These are phyloP conservation scores for Muscicapa adusta DNA, from an alignment of 2,113 vertebrate species.

Conservation along the genomic window DNA sequence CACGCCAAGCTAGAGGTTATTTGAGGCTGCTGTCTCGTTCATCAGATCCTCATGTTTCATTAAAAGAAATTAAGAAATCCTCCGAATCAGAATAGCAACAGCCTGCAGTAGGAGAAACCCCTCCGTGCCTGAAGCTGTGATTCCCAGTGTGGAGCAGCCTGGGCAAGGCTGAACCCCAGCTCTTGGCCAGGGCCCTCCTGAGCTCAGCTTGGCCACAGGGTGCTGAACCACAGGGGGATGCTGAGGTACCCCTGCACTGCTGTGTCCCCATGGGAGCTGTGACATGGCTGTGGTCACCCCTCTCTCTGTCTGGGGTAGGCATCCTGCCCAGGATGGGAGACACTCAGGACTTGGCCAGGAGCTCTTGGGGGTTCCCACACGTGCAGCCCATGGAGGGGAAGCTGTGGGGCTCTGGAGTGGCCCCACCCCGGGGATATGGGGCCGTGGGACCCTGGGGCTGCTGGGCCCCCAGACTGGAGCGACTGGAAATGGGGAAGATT, in stretches of 20 bases:
- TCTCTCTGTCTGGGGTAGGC: accelerated
- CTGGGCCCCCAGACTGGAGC: background rate
- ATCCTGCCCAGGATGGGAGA: background rate
- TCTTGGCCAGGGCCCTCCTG: background rate
- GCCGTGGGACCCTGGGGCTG: background rate
- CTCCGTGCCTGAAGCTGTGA: accelerated
- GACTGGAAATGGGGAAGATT: slow-evolving; percentile 55
- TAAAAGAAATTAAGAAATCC: background rate
- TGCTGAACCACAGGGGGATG: accelerated
- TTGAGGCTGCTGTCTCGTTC: slow-evolving; percentile 18
- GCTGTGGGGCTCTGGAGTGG: accelerated
- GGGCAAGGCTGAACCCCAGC: background rate
- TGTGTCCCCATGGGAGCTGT: background rate
- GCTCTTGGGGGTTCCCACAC: accelerated
- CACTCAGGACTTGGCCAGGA: background rate
- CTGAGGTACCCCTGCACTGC: accelerated
- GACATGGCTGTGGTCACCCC: accelerated
- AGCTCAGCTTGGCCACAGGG: background rate
- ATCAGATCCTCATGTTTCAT: slow-evolving; percentile 16
- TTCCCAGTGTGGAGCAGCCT: background rate
- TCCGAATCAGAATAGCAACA: background rate
- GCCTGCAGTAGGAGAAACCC: background rate
- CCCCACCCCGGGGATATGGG: accelerated
- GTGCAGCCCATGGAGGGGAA: background rate
- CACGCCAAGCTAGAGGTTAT: slow-evolving; percentile 22